Conservation (phyloP, 1,140 invertebrate genomes). For the Gryon sp. region DNA sequence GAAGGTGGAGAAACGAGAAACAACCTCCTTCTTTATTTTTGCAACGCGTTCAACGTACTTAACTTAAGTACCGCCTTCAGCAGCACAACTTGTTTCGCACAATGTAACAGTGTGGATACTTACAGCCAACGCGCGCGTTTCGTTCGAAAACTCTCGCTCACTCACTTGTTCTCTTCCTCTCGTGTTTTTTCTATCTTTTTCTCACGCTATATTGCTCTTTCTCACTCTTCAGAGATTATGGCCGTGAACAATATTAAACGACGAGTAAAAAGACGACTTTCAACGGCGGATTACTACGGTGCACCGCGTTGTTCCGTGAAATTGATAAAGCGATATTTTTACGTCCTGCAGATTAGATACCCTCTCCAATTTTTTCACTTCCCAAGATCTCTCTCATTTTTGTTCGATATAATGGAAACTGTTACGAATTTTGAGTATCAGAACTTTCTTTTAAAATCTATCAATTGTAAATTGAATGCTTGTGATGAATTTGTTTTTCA, state of each 20-base stretch:
- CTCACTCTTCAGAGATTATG: slow-evolving; percentile 69
- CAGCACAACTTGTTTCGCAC: slow-evolving; percentile 56
- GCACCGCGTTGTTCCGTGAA: slow-evolving; percentile 75
- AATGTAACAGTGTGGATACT: slow-evolving; percentile 50
- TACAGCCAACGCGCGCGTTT: slow-evolving; percentile 52
- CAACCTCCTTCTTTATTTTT: slow-evolving; percentile 74
- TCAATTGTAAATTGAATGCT: slow-evolving; percentile 33
- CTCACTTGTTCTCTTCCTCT: not conserved
- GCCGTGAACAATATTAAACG: slow-evolving; percentile 76
- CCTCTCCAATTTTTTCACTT: too few species aligned
- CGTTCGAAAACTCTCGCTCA: slow-evolving; percentile 40
- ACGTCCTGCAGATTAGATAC: slow-evolving; percentile 63
- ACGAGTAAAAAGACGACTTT: slow-evolving; percentile 76
- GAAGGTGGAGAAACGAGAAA: slow-evolving; percentile 65
- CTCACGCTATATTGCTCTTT: not conserved
- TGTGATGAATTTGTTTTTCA: slow-evolving; percentile 10
- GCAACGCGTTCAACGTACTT: slow-evolving; percentile 69
- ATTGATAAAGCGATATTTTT: slow-evolving; percentile 75
- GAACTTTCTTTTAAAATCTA: slow-evolving; percentile 46
- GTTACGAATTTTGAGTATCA: slow-evolving; percentile 32
- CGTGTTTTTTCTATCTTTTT: not conserved
- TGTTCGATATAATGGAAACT: slow-evolving; percentile 58
- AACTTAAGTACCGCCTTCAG: slow-evolving; percentile 70
- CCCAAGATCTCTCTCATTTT: slow-evolving; percentile 60
- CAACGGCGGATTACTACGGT: slow-evolving; percentile 71